Evolutionary conservation across 2,797 vertebrate genomes (phyloP), one percentile per base, ranked within the genome.

Genomic region (Lagodon rhomboides): DNA sequence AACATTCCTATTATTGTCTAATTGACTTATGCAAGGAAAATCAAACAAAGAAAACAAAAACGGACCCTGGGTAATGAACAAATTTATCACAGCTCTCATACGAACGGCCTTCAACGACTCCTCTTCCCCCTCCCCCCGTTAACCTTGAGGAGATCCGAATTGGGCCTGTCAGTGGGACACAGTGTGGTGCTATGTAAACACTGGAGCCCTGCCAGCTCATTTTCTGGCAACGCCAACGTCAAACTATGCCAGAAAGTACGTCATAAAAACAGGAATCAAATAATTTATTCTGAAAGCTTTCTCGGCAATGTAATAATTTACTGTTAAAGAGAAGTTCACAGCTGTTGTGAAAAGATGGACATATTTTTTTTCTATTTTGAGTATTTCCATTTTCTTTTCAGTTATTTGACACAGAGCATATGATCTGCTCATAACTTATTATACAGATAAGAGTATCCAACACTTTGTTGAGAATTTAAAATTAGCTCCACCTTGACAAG

Each of bases 201-300:
- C 56, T 78, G 82, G 82, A 82, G 17, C 23, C 1, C 18, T 82
- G 79, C 62, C 70, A 34, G 41, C 65, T 73, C 51, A 80, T 56
- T 81, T 60, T n/a, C 72, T 79, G 79, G 68, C 84, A 82, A 51
- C 2, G 34, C 12, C 5, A 3, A 22, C 3, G 6, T 41, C 44
- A 27, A 65, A 54, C 41, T 73, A 54, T 70, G 73, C 66, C 79
- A 83, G 68, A 82, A 68, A 78, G 53, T 30, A 65, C 27, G 58
- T 80, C 70, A 79, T 68, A 4, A 66, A 62, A 49, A 17, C 16
- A 75, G 20, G n/a, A 76, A 30, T 30, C 3, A 65, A 27, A 69
- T 61, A 0, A 77, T 68, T 23, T 53, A 51, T 71, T 71, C n/a
- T 47, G 61, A 44, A 56, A 51, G 15, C 22, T 25, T 56, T 61